Base-by-base conservation (phyloP, 2,113 vertebrate species). In the Chlamydotis undulata region DNA sequence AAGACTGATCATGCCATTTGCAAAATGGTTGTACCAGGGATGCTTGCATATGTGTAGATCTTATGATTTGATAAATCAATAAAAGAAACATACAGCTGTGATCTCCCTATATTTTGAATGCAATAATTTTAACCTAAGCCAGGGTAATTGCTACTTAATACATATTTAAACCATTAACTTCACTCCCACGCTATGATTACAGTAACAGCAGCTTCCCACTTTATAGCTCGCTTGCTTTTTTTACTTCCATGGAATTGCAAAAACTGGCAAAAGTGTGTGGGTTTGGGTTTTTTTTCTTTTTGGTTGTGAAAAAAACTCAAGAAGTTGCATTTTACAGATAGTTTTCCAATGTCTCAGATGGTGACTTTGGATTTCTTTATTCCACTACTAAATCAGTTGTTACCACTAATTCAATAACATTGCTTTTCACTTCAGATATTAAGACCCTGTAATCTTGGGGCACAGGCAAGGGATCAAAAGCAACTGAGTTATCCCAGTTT, bases 101-200 rank as follows among this genome's bases (percentile, higher is more conserved):
- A 85, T 79, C 45, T 83, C 31, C 24, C n/a, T 71, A 5, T 88
- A 86, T 68, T 86, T 50, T 90, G 45, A 88, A 86, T 18, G 23
- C 8, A 96, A 65, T 56, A 88, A 81, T 81, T 95, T 96, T 74
- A 89, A 75, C 50, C 56, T 69, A 83, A 96, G n/a, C 7, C 25
- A 57, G n/a, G 39, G 14, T 81, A 95, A 95, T 78, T 96, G 47
- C 53, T 90, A 59, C 49, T 75, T 95, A 92, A 96, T 65, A 73
- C 50, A 56, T 43, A 82, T 57, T 85, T 81, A 90, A 95, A 79
- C 18, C 43, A 74, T 50, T 89, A 37, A 4, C 47, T 92, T 90
- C 78, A 60, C 33, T 94, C 13, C n/a, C 26, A 67, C 2, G 1
- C 28, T 71, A 31, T 35, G 60, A 78, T 87, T 50, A 57, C 31